Base-by-base conservation (phyloP, 2,797 vertebrate genomes). In the Paguma larvata region DNA sequence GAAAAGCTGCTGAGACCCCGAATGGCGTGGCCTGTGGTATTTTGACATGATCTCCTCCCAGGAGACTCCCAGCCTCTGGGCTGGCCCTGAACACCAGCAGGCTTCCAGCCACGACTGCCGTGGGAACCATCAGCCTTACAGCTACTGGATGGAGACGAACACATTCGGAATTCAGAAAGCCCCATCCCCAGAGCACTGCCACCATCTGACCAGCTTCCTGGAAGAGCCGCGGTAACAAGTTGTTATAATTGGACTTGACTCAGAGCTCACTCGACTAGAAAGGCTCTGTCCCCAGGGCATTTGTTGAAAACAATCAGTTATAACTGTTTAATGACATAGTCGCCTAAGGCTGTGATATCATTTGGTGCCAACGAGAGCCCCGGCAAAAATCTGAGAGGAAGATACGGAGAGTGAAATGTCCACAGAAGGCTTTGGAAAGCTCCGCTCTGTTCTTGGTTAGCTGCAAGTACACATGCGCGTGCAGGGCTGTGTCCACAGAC, bases 21-120 rank as follows among this genome's bases (percentile, higher is more conserved):
- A 11, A 56, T n/a, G 38, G 27, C 1, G 41, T 25, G 56, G 25
- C 16, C 6, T 8, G 44, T 44, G 32, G 25, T 11, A 2, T 23
- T 53, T 53, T 32, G 25, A 41, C 1, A 13, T 2, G 0, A 5
- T 32, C 51, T 12, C 1, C 78, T 30, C 5, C 27, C 44, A 3
- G 73, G 30, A n/a, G 15, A 8, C 21, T 46, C 19, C 4, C 1
- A 4, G n/a, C 12, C 46, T 62, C 27, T 62, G 15, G 0, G 4
- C 38, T 2, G 4, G 5, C 27, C 30, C 30, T 27, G 19, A 19
- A 62, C 38, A 21, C 32, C 13, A 78, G 67, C 27, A 18, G 65
- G 38, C 51, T 44, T 16, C 12, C 12, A 27, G 3, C 32, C 19
- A 4, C 0, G 11, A 14, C 5, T 13, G 38, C 72, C 16, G 38